Base-by-base conservation (phyloP, 2,888 invertebrate species). In the Xanthia togata region DNA sequence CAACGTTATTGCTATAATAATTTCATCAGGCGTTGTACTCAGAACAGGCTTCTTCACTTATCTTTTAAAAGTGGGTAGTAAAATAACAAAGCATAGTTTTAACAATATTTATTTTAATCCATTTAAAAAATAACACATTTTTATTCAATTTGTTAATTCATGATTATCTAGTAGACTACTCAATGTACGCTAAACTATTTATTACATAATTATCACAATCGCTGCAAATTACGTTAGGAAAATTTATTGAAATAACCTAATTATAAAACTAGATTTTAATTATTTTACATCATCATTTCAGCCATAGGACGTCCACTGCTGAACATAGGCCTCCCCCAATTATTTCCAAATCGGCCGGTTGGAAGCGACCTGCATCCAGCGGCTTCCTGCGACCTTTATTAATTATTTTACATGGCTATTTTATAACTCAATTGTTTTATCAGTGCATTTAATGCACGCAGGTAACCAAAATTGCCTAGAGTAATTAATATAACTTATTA, bases 121-220 rank as follows among this genome's bases (percentile, higher is more conserved):
- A 72, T 74, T 76, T 59, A 44, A 62, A 81, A 64, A 67, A 53
- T 64, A 73, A 72, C 38, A 71, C 23, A 59, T 64, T 70, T 65
- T 76, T 8, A 47, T 60, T 85, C 23, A n/a, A 57, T 62, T 84
- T 57, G 59, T 70, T 73, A 35, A 68, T 79, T 69, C 23, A n/a
- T 53, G 14, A 60, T 50, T 76, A 70, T 73, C 3, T 82, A 57
- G 59, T 71, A 64, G 20, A 71, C 65, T 63, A 26, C 44, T 75
- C 17, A 59, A 64, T 62, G n/a, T 73, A 76, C 1, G 26, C 35
- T 81, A 44, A 74, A 60, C 44, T 74, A 78, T 65, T 65, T 65
- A 55, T 74, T 77, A 75, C 47, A 69, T 73, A 62, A 60, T 72
- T 87, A 87, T 87, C 88, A 88, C 88, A 87, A 71, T 88, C 60